Conservation (phyloP, 2,888 invertebrate species). For the Caenorhabditis drosophilae region DNA sequence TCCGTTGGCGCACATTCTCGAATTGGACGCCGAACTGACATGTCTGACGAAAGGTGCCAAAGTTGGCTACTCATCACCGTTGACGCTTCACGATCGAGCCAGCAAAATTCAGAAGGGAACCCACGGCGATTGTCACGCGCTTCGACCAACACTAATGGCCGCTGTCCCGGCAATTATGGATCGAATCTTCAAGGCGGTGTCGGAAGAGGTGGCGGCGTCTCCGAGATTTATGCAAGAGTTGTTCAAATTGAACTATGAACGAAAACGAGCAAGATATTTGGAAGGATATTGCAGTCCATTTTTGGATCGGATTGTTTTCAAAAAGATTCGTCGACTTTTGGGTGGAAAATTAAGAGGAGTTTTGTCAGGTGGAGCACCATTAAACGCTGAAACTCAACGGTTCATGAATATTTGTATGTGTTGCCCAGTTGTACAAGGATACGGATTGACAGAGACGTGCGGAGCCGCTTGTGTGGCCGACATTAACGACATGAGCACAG, state of each 20-base stretch:
- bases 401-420: slow-evolving; percentile 89
- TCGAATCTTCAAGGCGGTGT: slow-evolving; percentile 92
- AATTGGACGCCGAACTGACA: slow-evolving; percentile 80
- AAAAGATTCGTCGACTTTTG: slow-evolving; percentile 78
- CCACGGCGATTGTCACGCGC: slow-evolving; percentile 87
- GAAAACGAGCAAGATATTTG: slow-evolving; percentile 84
- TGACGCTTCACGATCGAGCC: slow-evolving; percentile 77
- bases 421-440: slow-evolving; percentile 81
- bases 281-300: slow-evolving; percentile 73
- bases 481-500: slow-evolving; percentile 77
- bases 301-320: slow-evolving; percentile 75
- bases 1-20: slow-evolving; percentile 94
- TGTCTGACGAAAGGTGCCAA: slow-evolving; percentile 42
- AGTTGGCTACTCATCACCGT: slow-evolving; percentile 87
- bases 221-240: slow-evolving; percentile 75
- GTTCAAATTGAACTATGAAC: slow-evolving; percentile 90
- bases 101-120: slow-evolving; percentile 93
- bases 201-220: slow-evolving; percentile 80
- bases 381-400: slow-evolving; percentile 90
- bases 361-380: slow-evolving; percentile 85
- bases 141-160: slow-evolving; percentile 90
- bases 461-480: slow-evolving; percentile 79
- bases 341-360: slow-evolving; percentile 87
- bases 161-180: slow-evolving; percentile 96
- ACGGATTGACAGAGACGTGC: slow-evolving; percentile 96